Percentiles rank a stretch among this genome's conserved stretches.
Conservation (phyloP, 2,888 invertebrate species). For the Lamproptera curius region DNA sequence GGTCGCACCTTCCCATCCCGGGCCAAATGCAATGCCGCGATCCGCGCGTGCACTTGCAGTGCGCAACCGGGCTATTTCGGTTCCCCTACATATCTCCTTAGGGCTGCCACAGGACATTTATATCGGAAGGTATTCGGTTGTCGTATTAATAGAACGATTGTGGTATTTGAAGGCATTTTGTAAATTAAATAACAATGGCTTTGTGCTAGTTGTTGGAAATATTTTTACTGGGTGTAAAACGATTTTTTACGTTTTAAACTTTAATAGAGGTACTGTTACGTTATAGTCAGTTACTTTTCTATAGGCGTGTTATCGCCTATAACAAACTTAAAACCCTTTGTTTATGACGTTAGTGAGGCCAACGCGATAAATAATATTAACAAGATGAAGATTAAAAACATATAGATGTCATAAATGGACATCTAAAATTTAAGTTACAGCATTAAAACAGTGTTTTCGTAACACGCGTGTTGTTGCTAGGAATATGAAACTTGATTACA, state of each 20-base stretch:
- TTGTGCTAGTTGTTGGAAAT: no score
- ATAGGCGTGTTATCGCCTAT: no score
- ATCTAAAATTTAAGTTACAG: neutral
- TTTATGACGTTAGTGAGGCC: neutral
- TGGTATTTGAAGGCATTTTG: no score
- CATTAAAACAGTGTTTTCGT: neutral
- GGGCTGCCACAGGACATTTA: conserved; percentile 12
- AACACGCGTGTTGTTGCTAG: neutral
- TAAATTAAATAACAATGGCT: no score
- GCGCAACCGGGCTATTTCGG: conserved; percentile 5
- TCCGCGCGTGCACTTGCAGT: conserved; percentile 9
- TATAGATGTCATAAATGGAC: neutral
- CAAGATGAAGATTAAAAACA: neutral
- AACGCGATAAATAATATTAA: neutral
- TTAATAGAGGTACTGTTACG: no score
- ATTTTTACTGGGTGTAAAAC: no score
- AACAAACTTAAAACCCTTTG: neutral
- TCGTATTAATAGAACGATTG: no score
- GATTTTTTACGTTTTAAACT: no score
- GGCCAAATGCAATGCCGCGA: neutral
- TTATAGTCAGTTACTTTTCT: no score
- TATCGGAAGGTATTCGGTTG: no score
- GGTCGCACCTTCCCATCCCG: neutral
- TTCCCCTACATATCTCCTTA: neutral
- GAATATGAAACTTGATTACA: no score